Conservation (phyloP, 2,888 invertebrate species). For the Griposia aprilina region DNA sequence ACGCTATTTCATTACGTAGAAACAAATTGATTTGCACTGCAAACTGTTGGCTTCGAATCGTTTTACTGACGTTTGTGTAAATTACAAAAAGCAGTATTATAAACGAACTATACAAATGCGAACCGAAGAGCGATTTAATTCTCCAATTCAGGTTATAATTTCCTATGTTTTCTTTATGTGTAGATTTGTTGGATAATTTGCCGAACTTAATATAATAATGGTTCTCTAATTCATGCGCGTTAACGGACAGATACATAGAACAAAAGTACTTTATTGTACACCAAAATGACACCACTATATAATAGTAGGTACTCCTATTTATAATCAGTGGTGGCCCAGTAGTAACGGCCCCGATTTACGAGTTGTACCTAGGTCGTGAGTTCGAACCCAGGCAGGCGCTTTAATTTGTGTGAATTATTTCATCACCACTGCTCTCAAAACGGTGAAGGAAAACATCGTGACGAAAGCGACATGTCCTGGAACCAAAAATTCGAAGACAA, state of each 20-base stretch:
- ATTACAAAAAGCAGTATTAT: conserved; percentile 71
- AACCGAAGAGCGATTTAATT: conserved; percentile 66
- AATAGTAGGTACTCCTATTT: too few species aligned
- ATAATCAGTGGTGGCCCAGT: too few species aligned
- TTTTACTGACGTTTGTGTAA: conserved; percentile 76
- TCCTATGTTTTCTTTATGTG: conserved; percentile 35
- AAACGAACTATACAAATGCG: conserved; percentile 61
- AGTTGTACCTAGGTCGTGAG: too few species aligned
- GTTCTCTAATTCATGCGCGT: neutral
- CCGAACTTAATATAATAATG: neutral
- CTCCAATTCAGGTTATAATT: conserved; percentile 58
- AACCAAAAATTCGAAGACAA: too few species aligned
- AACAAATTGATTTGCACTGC: conserved; percentile 77
- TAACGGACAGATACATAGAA: neutral
- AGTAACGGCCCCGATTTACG: too few species aligned
- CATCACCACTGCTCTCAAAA: too few species aligned
- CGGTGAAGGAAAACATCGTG: too few species aligned
- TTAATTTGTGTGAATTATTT: too few species aligned
- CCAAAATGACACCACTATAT: neutral
- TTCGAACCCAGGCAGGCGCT: too few species aligned
- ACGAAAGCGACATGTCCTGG: too few species aligned
- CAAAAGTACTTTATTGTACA: neutral
- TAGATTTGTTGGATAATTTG: neutral
- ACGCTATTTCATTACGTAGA: conserved; percentile 39
- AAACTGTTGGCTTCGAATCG: conserved; percentile 69